Base-by-base conservation (phyloP, 1,140 invertebrate species). In the Drosophila pallidifrons region DNA sequence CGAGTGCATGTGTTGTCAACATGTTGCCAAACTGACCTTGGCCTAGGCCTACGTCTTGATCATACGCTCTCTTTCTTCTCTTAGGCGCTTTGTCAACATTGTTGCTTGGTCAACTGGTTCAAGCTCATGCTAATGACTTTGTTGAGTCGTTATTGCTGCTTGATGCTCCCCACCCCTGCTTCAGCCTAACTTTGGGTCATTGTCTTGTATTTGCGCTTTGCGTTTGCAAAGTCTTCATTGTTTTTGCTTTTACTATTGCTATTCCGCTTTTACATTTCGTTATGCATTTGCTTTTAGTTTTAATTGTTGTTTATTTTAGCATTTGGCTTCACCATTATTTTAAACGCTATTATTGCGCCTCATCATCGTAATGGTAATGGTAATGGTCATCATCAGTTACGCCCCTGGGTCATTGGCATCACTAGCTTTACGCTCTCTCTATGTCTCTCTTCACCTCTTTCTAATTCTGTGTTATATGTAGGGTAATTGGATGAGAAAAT, bases 251-350 rank as follows among this genome's bases (percentile, higher is more conserved):
- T 61, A 32, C 4, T 55, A 8, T 57, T 32, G 51, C 68, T 7
- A 28, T 30, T 6, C 7, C 70, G 60, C 11, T 59, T 13, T 61
- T 11, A 58, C 43, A 51, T 51, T 65, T 72, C 73, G 74, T 76
- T 88, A 88, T 85, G 83, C 83, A 87, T 79, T 72, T 81, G 83
- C 83, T 77, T 77, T 87, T 74, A 71, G 63, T 66, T 77, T 80
- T 83, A 87, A 88, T 87, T 87, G 81, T 80, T 87, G 85, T 87
- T 88, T 83, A 83, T 69, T 60, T 74, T 68, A 41, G 32, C 83
- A 77, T 70, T 87, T 73, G 65, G 66, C 66, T 71, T 64, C 63
- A 60, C 77, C 60, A 87, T 83, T 89, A 81, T 75, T 72, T 78
- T 83, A 87, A 87, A 69, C 72, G 32, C 80, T 58, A 60, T 72